These are phyloP conservation scores for Sipha flava DNA, from an alignment of 1,140 invertebrate genomes.

Conservation along the genomic window DNA sequence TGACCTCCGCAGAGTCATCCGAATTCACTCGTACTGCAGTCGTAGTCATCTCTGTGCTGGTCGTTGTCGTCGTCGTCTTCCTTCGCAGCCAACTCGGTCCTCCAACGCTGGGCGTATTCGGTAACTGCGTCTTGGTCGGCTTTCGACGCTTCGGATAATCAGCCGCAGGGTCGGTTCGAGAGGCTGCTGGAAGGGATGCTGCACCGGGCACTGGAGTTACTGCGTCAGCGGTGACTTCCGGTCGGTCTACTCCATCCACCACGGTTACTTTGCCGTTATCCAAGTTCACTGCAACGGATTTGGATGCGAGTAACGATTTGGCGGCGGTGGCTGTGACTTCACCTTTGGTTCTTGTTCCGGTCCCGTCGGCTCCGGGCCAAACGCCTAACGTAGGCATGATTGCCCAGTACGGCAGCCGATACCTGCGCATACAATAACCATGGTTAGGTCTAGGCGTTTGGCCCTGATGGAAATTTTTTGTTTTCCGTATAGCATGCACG, in stretches of 20 bases:
- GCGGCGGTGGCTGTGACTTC: no score
- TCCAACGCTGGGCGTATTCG: not conserved
- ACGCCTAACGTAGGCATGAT: conserved; percentile 18
- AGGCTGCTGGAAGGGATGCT: no score
- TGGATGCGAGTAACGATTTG: not conserved
- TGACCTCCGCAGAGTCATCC: not conserved
- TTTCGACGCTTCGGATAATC: not conserved
- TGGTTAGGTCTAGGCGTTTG: conserved; percentile 22
- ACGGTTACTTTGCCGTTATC: not conserved
- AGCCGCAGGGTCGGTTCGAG: not conserved
- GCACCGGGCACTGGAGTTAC: no score
- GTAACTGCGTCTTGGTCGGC: no score
- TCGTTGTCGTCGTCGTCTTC: not conserved
- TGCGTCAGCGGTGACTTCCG: not conserved
- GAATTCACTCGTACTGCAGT: not conserved
- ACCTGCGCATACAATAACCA: conserved; percentile 29
- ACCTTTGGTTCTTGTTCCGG: not conserved
- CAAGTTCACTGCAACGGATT: not conserved
- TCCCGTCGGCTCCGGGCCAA: not conserved
- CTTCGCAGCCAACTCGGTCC: conserved; percentile 13
- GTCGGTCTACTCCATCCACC: not conserved
- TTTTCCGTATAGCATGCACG: no score
- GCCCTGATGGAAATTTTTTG: not conserved
- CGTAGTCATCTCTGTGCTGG: not conserved
- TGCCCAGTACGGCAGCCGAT: conserved; percentile 23